Base-by-base conservation (phyloP, 1,140 invertebrate genomes). In the Drosophila nebulosa region DNA sequence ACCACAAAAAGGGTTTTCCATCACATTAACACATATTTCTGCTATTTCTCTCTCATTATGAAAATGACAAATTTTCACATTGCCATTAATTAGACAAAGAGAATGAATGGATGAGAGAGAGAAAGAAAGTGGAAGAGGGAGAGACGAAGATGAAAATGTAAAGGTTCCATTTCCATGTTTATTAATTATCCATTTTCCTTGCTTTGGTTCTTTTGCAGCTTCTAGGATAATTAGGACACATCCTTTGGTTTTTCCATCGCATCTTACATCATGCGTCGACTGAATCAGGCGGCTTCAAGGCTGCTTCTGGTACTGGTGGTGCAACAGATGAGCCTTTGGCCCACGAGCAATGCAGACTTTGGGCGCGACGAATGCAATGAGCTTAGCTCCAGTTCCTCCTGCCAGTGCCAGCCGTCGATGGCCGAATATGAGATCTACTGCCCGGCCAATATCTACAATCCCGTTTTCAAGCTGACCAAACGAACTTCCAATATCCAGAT, bases 341-440 rank as follows among this genome's bases (percentile, higher is more conserved):
- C 64, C 10, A n/a, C 36, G 9, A 50, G 62, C 5, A 56, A 26
- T 22, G 73, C 76, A 1, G 24, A 64, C 24, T 89, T 86, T n/a
- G 78, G 75, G 0, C 79, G 83, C 1, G 78, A 89, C n/a, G 77
- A 81, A 1, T 91, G 90, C 60, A 84, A 50, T 12, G 85, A 90
- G 14, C 32, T 91, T 3, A 74, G 69, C 10, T 53, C 66, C 2
- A 65, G 52, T 12, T 69, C 74, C 0, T 39, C 69, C 14, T 91
- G 90, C 55, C 71, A 83, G n/a, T 91, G 90, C 16, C 64, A 72
- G 10, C 69, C 74, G 7, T 71, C 71, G 0, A 68, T 75, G 52
- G 50, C 64, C 1, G 88, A 91, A 22, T 90, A 71, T 26, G 90
- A 91, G 32, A 80, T 91, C 12, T 59, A 71, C 46, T 91, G 90